Conservation (phyloP, 2,113 vertebrate genomes). For the Telmatochromis brichardi region DNA sequence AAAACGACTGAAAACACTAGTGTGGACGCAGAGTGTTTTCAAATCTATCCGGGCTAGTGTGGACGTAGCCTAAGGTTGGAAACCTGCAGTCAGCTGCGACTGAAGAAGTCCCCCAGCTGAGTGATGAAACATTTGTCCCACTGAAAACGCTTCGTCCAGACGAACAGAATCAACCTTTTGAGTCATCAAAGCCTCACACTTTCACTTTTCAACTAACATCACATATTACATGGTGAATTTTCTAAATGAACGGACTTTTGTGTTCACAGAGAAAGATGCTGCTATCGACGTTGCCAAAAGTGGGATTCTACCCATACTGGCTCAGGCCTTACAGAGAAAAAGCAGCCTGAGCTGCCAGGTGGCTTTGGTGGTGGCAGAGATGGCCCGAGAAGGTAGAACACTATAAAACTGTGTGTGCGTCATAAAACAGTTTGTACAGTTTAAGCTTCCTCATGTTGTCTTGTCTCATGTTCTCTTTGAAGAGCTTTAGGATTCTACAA, state of each 20-base stretch:
- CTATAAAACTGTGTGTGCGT: neutral
- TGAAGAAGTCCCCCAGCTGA: neutral
- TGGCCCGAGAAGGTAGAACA: slow-evolving; percentile 75
- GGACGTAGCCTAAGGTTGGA: neutral
- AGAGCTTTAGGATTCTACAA: neutral
- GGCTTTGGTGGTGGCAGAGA: slow-evolving; percentile 78
- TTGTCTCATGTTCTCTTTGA: neutral
- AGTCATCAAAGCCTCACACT: neutral
- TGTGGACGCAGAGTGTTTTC: neutral
- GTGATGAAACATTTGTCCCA: neutral
- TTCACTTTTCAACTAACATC: neutral
- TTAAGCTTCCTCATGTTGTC: neutral
- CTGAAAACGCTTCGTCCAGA: neutral
- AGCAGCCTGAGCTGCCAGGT: slow-evolving; percentile 69
- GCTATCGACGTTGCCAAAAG: slow-evolving; percentile 64
- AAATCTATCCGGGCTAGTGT: neutral
- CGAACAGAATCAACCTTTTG: neutral
- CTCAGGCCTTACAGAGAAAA: slow-evolving; percentile 65
- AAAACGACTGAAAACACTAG: neutral
- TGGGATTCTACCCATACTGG: slow-evolving; percentile 70
- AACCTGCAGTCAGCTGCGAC: neutral
- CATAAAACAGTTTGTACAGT: neutral
- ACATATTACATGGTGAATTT: rapidly evolving
- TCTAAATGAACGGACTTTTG: neutral
- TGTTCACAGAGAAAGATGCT: slow-evolving; percentile 71